A percentile compares a stretch with the other conserved stretches of the same genome.
phyloP scores from a whole-genome alignment of 2,113 vertebrate species.

The Pelobates fuscus region DNA sequence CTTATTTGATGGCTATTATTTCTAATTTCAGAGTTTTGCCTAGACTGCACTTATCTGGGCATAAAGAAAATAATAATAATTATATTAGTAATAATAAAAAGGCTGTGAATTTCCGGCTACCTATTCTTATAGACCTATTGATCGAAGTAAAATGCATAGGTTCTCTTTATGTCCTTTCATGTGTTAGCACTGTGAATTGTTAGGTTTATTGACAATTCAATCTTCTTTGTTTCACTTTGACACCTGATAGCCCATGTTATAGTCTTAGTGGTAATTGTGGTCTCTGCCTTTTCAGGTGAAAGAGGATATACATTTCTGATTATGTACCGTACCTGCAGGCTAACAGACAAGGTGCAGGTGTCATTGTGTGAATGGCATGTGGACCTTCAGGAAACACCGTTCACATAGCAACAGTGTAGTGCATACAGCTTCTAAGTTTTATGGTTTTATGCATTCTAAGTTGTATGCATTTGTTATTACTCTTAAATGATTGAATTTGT shows the following conservation, averaged over 20 bases:
- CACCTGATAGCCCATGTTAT: conserved; percentile 48
- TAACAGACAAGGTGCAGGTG: conserved; percentile 31
- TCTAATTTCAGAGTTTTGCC: too few species aligned
- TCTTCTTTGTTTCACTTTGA: conserved; percentile 46
- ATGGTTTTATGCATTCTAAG: too few species aligned
- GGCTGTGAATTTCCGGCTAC: too few species aligned
- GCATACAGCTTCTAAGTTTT: too few species aligned
- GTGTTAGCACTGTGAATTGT: conserved; percentile 36
- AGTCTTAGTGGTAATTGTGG: conserved; percentile 49
- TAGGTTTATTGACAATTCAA: conserved; percentile 50
- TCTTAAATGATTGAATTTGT: too few species aligned
- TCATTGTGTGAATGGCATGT: conserved; percentile 14
- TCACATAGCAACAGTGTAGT: not conserved
- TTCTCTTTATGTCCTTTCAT: conserved; percentile 38
- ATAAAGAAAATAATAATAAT: too few species aligned
- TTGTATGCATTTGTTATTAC: too few species aligned
- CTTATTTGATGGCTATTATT: not conserved
- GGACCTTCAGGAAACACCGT: conserved; percentile 1
- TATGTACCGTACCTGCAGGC: conserved; percentile 36
- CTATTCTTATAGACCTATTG: not conserved
- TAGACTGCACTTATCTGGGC: too few species aligned
- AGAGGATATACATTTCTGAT: conserved; percentile 47
- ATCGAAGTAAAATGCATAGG: conserved; percentile 37
- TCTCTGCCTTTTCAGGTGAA: conserved; percentile 47
- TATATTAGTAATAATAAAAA: too few species aligned